Base-by-base conservation (phyloP, 2,888 invertebrate species). In the Lepidocyrtinus sp. region DNA sequence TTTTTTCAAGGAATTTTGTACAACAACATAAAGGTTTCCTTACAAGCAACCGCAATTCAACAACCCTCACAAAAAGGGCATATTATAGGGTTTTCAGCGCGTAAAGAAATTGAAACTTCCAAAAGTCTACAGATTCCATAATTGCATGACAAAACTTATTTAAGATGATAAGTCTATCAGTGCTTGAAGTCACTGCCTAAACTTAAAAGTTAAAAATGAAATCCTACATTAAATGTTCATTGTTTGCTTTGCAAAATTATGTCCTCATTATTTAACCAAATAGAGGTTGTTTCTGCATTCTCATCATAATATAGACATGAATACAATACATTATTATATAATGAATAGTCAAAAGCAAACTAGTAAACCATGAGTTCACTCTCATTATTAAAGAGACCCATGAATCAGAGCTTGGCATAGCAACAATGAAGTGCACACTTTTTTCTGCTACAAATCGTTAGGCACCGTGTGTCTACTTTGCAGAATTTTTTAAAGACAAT, bases 331-430 rank as follows among this genome's bases (percentile, higher is more conserved):
- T 9, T 55, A 55, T 59, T 59, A 59, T 59, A 59, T 59, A 59
- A n/a, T n/a, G n/a, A n/a, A n/a, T n/a, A n/a, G n/a, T n/a, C n/a
- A n/a, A n/a, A n/a, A n/a, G n/a, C n/a, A n/a, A n/a, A 59, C 59
- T 21, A 59, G 21, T 2, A 59, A 21, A n/a, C 22, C 59, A 59
- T 59, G 59, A 50, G 22, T 59, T n/a, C n/a, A 59, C 59, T 59
- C 59, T 59, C 59, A 59, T 59, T 59, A n/a, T n/a, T n/a, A n/a
- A 59, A 59, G 22, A 21, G 59, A 59, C 59, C 22, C 22, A 67
- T 74, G 70, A 76, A 70, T 69, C 55, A 24, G 76, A 76, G 76
- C 76, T 76, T 64, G 64, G 70, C 76, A 70, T 70, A 17, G 63
- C 50, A 61, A 63, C 62, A 46, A 64, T 71, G 63, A 69, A 75